A percentile compares a stretch with the other conserved stretches of the same genome.
Conservation (phyloP, 2,113 vertebrate species). For the Lipophrys pholis region DNA sequence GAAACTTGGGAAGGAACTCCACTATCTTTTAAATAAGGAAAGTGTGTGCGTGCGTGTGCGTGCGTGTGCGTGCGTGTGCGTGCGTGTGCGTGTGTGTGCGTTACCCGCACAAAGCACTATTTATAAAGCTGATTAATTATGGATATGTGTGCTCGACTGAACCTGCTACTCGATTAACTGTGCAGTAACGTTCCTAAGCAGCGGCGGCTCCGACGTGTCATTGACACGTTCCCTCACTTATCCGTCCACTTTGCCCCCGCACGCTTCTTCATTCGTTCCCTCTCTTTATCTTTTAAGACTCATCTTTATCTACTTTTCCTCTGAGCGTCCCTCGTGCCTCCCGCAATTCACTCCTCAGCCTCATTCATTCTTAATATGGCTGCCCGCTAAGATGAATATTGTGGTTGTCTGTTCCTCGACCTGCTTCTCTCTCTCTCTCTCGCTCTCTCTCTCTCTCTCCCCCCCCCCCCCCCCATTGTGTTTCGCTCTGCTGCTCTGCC, state of each 20-base stretch:
- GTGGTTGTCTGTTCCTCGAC: constrained; percentile 51
- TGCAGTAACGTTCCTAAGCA: constrained; percentile 48
- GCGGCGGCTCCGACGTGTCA: constrained; percentile 36
- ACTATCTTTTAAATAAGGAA: no score
- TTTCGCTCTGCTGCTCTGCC: constrained; percentile 68
- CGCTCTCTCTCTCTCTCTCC: constrained; percentile 45
- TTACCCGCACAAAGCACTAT: constrained; percentile 41
- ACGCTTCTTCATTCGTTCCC: constrained; percentile 27
- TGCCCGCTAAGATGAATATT: constrained; percentile 62
- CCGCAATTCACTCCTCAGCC: constrained; percentile 38
- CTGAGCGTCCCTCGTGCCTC: constrained; percentile 34
- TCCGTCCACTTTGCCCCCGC: constrained; percentile 24
- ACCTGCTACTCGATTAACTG: constrained; percentile 67
- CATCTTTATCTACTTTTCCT: constrained; percentile 54
- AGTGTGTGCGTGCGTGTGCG: constrained; percentile 8
- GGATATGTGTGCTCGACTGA: constrained; percentile 69
- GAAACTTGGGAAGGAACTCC: no score
- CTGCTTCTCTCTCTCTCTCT: constrained; percentile 31
- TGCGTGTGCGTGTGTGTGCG: constrained; percentile 43
- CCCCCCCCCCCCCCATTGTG: constrained; percentile 47
- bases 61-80: constrained; percentile 19
- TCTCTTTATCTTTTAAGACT: constrained; percentile 48
- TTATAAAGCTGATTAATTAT: constrained; percentile 76
- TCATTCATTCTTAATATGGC: constrained; percentile 70
- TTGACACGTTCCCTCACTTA: constrained; percentile 51